Percentiles rank a stretch among this genome's conserved stretches.
Evolutionary conservation across 2,113 vertebrate genomes (phyloP).

Genomic region (Mesitornis unicolor): DNA sequence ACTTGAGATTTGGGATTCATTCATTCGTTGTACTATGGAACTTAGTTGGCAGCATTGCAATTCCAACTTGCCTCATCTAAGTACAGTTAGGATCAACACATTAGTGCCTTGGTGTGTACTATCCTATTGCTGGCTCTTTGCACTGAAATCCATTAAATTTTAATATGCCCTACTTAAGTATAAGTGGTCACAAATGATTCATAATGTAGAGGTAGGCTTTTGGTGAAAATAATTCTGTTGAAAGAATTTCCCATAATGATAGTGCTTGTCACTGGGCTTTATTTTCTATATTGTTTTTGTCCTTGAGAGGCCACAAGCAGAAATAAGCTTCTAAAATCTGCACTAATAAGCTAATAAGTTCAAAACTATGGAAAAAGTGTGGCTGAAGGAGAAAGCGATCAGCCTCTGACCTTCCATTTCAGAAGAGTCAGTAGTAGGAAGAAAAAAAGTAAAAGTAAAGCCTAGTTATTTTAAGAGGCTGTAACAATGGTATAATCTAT

Average conservation of each 20-base stretch:
- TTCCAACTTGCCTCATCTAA: slow-evolving; percentile 54
- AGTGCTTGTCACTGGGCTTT: slow-evolving; percentile 39
- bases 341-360: background rate
- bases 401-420: slow-evolving; percentile 34
- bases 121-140: slow-evolving; percentile 50
- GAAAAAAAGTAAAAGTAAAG: background rate
- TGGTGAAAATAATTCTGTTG: slow-evolving; percentile 63
- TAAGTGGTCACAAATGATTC: slow-evolving; percentile 76
- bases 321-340: background rate
- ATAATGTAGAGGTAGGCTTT: slow-evolving; percentile 62
- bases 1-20: slow-evolving; percentile 61
- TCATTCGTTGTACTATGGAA: slow-evolving; percentile 60
- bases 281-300: slow-evolving; percentile 30
- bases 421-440: background rate
- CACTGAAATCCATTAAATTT: slow-evolving; percentile 70
- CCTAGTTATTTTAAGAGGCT: background rate
- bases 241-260: slow-evolving; percentile 46
- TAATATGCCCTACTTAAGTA: slow-evolving; percentile 66
- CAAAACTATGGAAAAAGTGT: slow-evolving; percentile 1
- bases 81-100: slow-evolving; percentile 66
- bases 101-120: slow-evolving; percentile 59
- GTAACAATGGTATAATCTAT: background rate
- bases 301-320: background rate
- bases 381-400: slow-evolving; percentile 8
- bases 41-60: slow-evolving; percentile 45